These are phyloP conservation scores for Diprion similis DNA, from an alignment of 1,140 invertebrate species.

Conservation along the genomic window DNA sequence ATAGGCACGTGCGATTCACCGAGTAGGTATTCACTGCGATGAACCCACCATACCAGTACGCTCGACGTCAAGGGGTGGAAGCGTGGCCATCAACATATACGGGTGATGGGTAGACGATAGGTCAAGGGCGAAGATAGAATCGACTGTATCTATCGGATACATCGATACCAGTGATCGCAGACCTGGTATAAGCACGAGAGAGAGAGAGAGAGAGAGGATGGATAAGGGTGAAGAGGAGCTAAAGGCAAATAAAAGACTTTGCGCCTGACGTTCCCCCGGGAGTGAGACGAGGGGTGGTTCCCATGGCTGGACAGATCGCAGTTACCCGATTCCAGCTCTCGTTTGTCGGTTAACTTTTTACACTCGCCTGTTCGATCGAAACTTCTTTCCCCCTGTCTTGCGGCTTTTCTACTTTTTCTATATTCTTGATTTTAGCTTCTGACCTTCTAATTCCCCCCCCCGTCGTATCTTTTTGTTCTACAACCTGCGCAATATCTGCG, in stretches of 20 bases:
- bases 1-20: no score
- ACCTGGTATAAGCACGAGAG: not conserved
- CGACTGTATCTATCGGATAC: not conserved
- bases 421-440: not conserved
- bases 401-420: not conserved
- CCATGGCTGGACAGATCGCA: not conserved
- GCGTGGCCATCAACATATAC: not conserved
- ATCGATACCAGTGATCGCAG: not conserved
- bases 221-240: not conserved
- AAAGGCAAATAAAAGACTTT: slow-evolving; percentile 5
- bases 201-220: not conserved
- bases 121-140: not conserved
- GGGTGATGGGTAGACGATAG: not conserved
- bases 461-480: not conserved
- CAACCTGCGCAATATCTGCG: not conserved
- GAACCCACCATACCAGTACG: not conserved
- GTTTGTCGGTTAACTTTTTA: slow-evolving; percentile 12
- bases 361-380: not conserved
- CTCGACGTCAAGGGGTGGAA: not conserved
- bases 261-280: not conserved
- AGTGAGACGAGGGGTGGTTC: not conserved
- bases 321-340: not conserved
- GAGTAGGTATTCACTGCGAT: no score
- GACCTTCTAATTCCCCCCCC: not conserved
- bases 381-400: not conserved